A percentile compares a stretch with the other conserved stretches of the same genome.
Conservation (phyloP, 2,797 vertebrate species). For the Petrocephalus schoutedeni region DNA sequence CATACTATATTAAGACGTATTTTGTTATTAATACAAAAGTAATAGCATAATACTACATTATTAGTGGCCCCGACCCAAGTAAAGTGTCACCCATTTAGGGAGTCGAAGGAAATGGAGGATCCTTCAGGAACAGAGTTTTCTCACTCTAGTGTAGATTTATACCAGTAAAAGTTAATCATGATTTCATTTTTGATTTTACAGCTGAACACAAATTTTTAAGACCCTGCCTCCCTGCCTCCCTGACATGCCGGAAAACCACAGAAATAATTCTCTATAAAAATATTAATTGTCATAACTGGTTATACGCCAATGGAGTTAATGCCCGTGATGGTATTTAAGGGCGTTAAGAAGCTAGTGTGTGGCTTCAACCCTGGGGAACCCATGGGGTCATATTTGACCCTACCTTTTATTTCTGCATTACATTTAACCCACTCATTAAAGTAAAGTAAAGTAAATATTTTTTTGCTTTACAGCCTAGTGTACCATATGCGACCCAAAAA, state of each 20-base stretch:
- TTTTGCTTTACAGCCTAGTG: no score
- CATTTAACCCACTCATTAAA: no score
- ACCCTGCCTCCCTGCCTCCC: background rate
- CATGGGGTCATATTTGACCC: no score
- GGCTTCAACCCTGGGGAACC: no score
- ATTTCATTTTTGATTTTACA: background rate
- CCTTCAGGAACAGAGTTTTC: background rate
- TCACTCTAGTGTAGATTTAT: no score
- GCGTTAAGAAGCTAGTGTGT: background rate
- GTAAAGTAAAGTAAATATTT: no score
- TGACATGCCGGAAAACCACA: background rate
- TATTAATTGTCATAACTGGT: background rate
- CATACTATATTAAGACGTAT: no score
- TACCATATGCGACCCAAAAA: no score
- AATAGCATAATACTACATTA: background rate
- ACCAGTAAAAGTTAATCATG: background rate
- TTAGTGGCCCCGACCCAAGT: background rate
- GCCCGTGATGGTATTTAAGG: background rate
- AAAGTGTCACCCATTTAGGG: background rate
- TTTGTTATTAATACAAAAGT: background rate
- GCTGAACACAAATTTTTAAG: background rate
- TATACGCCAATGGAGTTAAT: background rate
- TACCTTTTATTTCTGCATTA: no score
- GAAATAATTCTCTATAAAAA: background rate
- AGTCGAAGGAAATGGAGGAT: background rate